Evolutionary conservation across 2,888 invertebrate genomes (phyloP).

Genomic region (Creontiades dilutus): DNA sequence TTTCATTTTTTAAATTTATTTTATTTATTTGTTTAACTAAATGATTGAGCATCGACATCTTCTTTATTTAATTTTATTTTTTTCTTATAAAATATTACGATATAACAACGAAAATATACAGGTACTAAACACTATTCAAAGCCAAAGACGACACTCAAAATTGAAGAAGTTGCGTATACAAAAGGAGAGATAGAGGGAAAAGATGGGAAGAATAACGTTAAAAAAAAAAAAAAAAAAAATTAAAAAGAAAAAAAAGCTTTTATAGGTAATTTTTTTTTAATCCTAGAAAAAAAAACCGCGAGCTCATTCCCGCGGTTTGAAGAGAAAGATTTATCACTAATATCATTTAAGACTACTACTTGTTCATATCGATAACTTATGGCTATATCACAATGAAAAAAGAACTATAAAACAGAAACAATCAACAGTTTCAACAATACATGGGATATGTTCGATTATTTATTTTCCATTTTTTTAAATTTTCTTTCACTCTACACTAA

Average conservation of each 20-base stretch:
- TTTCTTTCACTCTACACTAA: slow-evolving; percentile 68
- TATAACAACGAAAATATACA: slow-evolving; percentile 73
- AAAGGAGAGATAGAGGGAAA: slow-evolving; percentile 60
- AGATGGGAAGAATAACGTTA: background rate
- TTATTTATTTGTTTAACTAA: slow-evolving; percentile 28
- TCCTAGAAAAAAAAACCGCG: slow-evolving; percentile 50
- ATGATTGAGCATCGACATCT: slow-evolving; percentile 73
- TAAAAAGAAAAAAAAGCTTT: slow-evolving; percentile 4
- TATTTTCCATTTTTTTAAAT: slow-evolving; percentile 49
- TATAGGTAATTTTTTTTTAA: background rate
- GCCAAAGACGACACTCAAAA: slow-evolving; percentile 62
- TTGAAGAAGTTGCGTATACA: slow-evolving; percentile 58
- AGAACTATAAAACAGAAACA: slow-evolving; percentile 74
- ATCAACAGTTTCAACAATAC: slow-evolving; percentile 75
- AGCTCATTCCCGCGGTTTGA: slow-evolving; percentile 1
- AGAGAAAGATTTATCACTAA: slow-evolving; percentile 49
- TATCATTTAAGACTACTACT: slow-evolving; percentile 69
- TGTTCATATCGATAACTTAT: slow-evolving; percentile 74
- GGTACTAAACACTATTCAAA: slow-evolving; percentile 72
- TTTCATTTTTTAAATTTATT: too few species aligned
- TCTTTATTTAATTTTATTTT: slow-evolving; percentile 44
- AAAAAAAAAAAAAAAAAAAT: background rate
- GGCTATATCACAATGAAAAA: slow-evolving; percentile 76
- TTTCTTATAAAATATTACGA: slow-evolving; percentile 49
- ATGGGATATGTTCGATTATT: slow-evolving; percentile 75